A percentile compares a stretch with the other conserved stretches of the same genome.
Evolutionary conservation across 2,113 vertebrate species (phyloP).

Genomic region (Zosterops hypoxanthus): DNA sequence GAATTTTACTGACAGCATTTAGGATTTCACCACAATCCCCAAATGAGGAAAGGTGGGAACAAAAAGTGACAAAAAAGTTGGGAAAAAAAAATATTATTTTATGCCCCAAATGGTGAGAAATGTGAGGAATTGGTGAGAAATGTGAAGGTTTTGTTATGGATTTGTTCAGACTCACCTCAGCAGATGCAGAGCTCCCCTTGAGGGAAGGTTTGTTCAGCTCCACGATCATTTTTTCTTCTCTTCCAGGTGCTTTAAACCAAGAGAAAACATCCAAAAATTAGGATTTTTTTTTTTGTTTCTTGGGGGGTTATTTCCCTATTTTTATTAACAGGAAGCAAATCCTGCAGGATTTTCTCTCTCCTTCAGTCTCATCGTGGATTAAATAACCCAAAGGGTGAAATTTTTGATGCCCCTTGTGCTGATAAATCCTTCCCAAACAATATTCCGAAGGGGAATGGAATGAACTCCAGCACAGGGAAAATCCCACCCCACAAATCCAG

Average conservation of each 20-base stretch:
- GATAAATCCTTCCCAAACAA: neutral
- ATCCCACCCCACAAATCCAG: neutral
- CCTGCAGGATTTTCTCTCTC: neutral
- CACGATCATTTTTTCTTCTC: constrained; percentile 67
- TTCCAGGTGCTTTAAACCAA: constrained; percentile 55
- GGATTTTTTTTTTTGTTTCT: neutral
- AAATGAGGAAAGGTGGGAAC: neutral
- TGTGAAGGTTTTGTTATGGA: neutral
- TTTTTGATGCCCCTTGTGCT: neutral
- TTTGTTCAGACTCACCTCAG: constrained; percentile 57
- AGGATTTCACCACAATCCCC: neutral
- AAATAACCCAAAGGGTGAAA: fast-evolving
- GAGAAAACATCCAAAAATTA: neutral
- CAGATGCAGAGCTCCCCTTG: neutral
- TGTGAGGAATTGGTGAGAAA: neutral
- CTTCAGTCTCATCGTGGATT: fast-evolving
- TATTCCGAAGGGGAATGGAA: neutral
- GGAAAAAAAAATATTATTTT: fast-evolving
- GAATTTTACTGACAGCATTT: neutral
- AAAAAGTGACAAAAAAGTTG: fast-evolving
- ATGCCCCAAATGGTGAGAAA: too few species aligned
- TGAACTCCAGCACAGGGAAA: neutral
- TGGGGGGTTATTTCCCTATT: neutral
- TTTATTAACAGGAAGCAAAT: fast-evolving
- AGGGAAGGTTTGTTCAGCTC: constrained; percentile 55